Evolutionary conservation across 2,797 vertebrate genomes (phyloP).

Genomic region (Pangasius sanitwongsei): DNA sequence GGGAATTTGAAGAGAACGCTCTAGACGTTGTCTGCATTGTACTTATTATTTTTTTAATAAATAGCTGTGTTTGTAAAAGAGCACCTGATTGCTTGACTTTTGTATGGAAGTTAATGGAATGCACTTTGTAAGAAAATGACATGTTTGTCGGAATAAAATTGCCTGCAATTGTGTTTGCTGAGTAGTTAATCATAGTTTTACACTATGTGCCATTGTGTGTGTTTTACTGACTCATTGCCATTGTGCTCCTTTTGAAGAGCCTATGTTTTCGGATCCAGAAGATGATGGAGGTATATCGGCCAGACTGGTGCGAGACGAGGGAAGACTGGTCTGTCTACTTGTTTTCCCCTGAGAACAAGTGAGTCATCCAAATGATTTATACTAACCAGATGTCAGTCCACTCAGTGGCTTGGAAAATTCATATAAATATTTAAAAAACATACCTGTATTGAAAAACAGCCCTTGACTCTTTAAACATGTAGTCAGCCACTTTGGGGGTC

Average conservation of each 20-base stretch:
- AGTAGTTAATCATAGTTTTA: conserved; percentile 24
- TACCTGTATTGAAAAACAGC: background rate
- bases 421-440: background rate
- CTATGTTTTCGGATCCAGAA: conserved; percentile 94
- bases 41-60: background rate
- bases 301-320: conserved; percentile 92
- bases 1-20: background rate
- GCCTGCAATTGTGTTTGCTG: background rate
- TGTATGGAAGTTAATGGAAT: conserved; percentile 15
- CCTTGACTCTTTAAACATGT: too few species aligned
- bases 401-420: too few species aligned
- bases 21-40: background rate
- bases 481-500: background rate
- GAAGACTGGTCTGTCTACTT: conserved; percentile 96
- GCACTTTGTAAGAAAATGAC: conserved; percentile 26
- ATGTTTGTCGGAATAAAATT: conserved; percentile 8
- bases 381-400: conserved; percentile 3
- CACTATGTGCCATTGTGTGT: conserved; percentile 1
- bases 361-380: conserved; percentile 50
- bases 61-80: background rate
- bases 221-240: conserved; percentile 22
- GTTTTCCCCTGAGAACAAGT: conserved; percentile 97
- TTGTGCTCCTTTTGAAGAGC: conserved; percentile 74
- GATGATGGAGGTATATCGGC: conserved; percentile 95
- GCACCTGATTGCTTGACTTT: conserved; percentile 10